Base-by-base conservation (phyloP, 2,888 invertebrate genomes). In the Hybos culiciformis region DNA sequence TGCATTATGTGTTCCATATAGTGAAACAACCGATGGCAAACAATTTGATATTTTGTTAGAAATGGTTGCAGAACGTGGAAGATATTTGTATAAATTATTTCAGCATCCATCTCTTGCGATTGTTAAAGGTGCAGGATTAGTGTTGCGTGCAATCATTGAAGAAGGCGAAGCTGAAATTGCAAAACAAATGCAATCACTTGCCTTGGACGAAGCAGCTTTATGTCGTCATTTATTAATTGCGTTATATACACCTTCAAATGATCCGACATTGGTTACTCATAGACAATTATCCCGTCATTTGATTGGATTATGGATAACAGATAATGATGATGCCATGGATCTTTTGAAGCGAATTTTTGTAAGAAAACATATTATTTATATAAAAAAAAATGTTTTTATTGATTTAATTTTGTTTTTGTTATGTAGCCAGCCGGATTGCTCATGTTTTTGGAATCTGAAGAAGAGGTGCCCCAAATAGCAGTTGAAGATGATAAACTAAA, bases 1-100 rank as follows among this genome's bases (percentile, higher is more conserved):
- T 70, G 85, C 94, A 4, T 73, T 98, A 33, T 99, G 98, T 69
- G 92, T 96, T 49, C 98, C 98, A 5, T 98, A 97, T 69, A 92
- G 93, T 59, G 98, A 99, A 69, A 99, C 98, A 5, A 98, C 98
- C 0, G 93, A 96, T 59, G 92, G 93, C 40, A 87, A 87, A 59
- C 90, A 91, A 61, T 94, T 94, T 66, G 97, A 98, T 65, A 79
- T 79, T 53, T 71, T 97, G 41, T 68, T 97, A 19, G 90, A 92
- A 67, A 80, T 97, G 78, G 94, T 97, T 2, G 92, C 98, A 5
- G 78, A 82, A 41, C 77, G 87, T 51, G 97, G 97, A 6, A 76
- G 94, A 44, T 80, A 83, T 46, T 70, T 98, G 17, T 98, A 94
- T 63, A 83, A 86, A 61, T 70, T 98, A 31, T 65, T 65, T 45